Evolutionary conservation across 2,113 vertebrate genomes (phyloP).

Genomic region (Ivindomyrus marchei): DNA sequence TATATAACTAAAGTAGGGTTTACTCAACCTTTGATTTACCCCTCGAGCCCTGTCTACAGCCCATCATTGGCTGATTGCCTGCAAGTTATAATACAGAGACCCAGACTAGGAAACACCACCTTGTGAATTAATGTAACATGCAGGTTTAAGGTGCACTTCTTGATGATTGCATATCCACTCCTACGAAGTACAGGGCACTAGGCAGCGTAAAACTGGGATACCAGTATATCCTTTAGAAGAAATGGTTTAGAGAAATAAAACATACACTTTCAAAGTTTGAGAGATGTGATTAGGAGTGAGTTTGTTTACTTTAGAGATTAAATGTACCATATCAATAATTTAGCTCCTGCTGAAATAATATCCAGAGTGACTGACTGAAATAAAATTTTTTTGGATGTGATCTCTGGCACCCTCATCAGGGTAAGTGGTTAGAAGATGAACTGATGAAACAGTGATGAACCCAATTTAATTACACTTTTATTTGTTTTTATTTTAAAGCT

Average conservation of each 20-base stretch:
- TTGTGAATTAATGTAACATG: too few relatives aligned
- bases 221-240: neutral
- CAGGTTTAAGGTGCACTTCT: too few relatives aligned
- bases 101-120: too few relatives aligned
- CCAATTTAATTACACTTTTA: neutral
- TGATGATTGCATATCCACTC: too few relatives aligned
- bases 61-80: too few relatives aligned
- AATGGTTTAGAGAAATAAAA: neutral
- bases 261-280: neutral
- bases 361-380: neutral
- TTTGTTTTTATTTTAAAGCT: neutral
- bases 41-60: too few relatives aligned
- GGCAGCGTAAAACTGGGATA: too few relatives aligned
- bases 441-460: neutral
- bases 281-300: neutral
- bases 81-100: too few relatives aligned
- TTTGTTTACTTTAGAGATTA: neutral
- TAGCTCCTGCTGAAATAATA: neutral
- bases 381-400: neutral
- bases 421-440: neutral
- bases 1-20: too few relatives aligned
- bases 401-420: neutral
- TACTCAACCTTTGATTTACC: too few relatives aligned
- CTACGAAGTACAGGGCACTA: too few relatives aligned
- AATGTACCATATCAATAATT: neutral